Evolutionary conservation across 2,888 invertebrate species (phyloP).

Genomic region (Alviniconcha strummeri): DNA sequence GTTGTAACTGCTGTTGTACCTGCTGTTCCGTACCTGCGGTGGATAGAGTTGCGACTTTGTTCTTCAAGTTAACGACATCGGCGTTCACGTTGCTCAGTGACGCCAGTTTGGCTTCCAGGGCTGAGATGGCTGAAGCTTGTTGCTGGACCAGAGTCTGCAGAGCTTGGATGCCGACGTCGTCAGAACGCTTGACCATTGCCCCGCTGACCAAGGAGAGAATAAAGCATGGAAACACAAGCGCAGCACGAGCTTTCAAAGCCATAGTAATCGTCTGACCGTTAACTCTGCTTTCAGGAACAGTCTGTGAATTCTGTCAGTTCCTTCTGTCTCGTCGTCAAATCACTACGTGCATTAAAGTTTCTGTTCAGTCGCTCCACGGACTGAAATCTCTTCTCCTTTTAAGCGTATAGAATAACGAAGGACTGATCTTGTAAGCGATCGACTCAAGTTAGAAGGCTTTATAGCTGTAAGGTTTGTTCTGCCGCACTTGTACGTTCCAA

Average conservation of each 20-base stretch:
- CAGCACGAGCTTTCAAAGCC: background rate
- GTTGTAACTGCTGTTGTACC: too few species aligned
- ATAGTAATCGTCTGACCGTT: background rate
- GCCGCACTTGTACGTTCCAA: too few species aligned
- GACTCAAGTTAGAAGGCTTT: too few species aligned
- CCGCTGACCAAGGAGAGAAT: background rate
- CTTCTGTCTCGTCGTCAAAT: too few species aligned
- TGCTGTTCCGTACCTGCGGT: background rate
- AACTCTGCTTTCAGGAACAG: background rate
- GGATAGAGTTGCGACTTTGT: background rate
- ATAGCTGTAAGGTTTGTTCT: too few species aligned
- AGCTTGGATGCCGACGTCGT: background rate
- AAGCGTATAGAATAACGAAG: too few species aligned
- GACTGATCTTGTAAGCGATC: too few species aligned
- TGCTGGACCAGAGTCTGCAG: background rate
- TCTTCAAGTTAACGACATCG: background rate
- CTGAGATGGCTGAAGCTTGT: background rate
- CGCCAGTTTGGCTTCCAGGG: background rate
- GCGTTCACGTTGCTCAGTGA: background rate
- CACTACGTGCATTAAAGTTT: too few species aligned
- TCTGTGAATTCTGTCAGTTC: too few species aligned
- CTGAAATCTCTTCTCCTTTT: too few species aligned
- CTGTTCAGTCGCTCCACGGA: too few species aligned
- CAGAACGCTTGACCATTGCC: background rate
- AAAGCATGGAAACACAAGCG: background rate